These are phyloP conservation scores for Aphyosemion australe DNA, from an alignment of 2,113 vertebrate species.

Conservation along the genomic window DNA sequence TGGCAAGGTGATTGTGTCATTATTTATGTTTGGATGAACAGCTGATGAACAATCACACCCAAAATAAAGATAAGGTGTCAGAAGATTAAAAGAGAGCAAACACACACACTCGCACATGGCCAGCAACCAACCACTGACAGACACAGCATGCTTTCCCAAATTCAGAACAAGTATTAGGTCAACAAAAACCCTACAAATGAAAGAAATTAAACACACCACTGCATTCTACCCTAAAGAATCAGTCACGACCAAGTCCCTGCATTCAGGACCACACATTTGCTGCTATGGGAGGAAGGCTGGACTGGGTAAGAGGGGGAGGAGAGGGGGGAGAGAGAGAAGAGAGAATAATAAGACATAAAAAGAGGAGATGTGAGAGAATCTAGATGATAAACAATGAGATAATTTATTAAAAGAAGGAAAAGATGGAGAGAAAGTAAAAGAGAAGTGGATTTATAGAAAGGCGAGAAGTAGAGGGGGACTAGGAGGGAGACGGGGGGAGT, in stretches of 20 bases:
- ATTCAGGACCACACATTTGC: conserved; percentile 80
- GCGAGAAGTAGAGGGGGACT: neutral
- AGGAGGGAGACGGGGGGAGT: conserved; percentile 10
- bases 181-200: conserved; percentile 60
- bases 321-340: neutral
- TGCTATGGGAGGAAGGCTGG: conserved; percentile 61
- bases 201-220: conserved; percentile 67
- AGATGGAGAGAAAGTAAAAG: conserved; percentile 6
- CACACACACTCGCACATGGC: conserved; percentile 51
- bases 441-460: neutral
- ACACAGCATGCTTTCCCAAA: conserved; percentile 73
- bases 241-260: conserved; percentile 74
- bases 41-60: conserved; percentile 58
- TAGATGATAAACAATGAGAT: conserved; percentile 2
- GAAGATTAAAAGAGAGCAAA: conserved; percentile 58
- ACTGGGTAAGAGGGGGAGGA: neutral
- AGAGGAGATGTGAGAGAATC: neutral
- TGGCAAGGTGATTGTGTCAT: conserved; percentile 62
- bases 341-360: neutral
- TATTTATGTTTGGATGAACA: conserved; percentile 64
- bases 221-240: conserved; percentile 80
- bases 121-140: conserved; percentile 66
- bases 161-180: conserved; percentile 59
- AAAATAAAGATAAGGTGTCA: conserved; percentile 30
- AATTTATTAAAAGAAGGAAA: neutral